Conservation (phyloP, 2,888 invertebrate species). For the Patella depressa region DNA sequence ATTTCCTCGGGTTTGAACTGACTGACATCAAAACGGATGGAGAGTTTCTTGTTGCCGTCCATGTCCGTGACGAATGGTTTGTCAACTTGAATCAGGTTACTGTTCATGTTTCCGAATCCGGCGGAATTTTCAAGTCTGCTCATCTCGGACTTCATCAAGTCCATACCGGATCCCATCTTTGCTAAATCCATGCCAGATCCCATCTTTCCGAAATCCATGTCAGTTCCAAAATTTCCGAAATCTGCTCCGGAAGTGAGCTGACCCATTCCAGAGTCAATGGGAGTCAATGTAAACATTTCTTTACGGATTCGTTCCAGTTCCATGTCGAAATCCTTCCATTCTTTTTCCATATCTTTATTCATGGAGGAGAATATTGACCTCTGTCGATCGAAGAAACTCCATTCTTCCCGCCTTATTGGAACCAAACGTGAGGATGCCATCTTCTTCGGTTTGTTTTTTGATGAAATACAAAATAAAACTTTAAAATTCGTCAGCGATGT, state of each 20-base stretch:
- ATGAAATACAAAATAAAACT: too few relatives aligned
- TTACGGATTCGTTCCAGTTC: conserved; percentile 48
- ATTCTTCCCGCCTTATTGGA: conserved; percentile 36
- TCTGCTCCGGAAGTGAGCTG: conserved; percentile 4
- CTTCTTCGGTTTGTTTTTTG: background rate
- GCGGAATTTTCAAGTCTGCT: background rate
- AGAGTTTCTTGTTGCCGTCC: conserved; percentile 89
- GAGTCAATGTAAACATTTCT: conserved; percentile 52
- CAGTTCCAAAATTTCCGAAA: conserved; percentile 1
- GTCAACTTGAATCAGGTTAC: conserved; percentile 42
- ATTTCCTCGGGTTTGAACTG: conserved; percentile 96
- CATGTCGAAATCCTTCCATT: conserved; percentile 44
- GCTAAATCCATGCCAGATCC: background rate
- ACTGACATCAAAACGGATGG: conserved; percentile 96
- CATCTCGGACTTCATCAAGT: background rate
- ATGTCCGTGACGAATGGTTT: conserved; percentile 52
- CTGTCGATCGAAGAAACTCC: conserved; percentile 50
- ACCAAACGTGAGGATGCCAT: conserved; percentile 38
- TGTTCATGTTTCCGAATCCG: conserved; percentile 16
- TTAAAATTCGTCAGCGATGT: too few relatives aligned
- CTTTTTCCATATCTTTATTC: conserved; percentile 37
- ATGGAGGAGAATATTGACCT: conserved; percentile 37
- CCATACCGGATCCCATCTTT: background rate
- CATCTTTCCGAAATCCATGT: conserved; percentile 4
- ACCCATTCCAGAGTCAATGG: background rate